Conservation (phyloP, 1,140 invertebrate species). For the Limonius californicus region DNA sequence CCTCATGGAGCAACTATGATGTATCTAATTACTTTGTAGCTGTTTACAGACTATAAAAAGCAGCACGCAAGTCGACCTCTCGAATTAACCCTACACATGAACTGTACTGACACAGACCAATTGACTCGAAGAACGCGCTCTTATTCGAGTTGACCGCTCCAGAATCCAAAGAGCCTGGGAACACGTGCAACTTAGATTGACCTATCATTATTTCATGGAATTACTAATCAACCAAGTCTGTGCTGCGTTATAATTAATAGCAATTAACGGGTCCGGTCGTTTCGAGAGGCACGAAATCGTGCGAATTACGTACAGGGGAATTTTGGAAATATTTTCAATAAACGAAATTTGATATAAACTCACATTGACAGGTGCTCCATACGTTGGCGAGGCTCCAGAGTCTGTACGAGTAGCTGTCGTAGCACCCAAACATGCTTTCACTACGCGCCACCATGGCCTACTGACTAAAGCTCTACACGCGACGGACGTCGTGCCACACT, state of each 20-base stretch:
- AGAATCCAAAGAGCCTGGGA: slow-evolving; percentile 19
- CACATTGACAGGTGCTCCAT: slow-evolving; percentile 65
- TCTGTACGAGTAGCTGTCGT: slow-evolving; percentile 64
- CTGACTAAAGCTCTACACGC: slow-evolving; percentile 37
- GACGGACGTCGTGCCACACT: slow-evolving; percentile 37
- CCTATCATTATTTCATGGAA: slow-evolving; percentile 11
- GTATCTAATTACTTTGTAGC: slow-evolving; percentile 7
- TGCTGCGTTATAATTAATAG: not conserved
- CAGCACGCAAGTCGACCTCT: slow-evolving; percentile 24
- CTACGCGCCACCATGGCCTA: slow-evolving; percentile 63
- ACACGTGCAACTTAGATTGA: slow-evolving; percentile 19
- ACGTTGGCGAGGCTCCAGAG: slow-evolving; percentile 68
- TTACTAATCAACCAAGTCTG: slow-evolving; percentile 3
- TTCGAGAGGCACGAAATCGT: no score
- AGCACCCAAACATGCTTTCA: slow-evolving; percentile 63
- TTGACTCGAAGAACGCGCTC: slow-evolving; percentile 25
- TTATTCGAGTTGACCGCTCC: slow-evolving; percentile 18
- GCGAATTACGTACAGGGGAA: no score
- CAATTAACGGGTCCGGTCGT: not conserved
- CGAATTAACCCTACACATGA: slow-evolving; percentile 25
- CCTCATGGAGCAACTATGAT: slow-evolving; percentile 14
- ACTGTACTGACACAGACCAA: slow-evolving; percentile 26
- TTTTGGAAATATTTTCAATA: no score
- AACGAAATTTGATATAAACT: no score
- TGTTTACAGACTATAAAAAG: slow-evolving; percentile 26